phyloP scores from a whole-genome alignment of 2,888 invertebrate genomes.

The Conomelus anceps region DNA sequence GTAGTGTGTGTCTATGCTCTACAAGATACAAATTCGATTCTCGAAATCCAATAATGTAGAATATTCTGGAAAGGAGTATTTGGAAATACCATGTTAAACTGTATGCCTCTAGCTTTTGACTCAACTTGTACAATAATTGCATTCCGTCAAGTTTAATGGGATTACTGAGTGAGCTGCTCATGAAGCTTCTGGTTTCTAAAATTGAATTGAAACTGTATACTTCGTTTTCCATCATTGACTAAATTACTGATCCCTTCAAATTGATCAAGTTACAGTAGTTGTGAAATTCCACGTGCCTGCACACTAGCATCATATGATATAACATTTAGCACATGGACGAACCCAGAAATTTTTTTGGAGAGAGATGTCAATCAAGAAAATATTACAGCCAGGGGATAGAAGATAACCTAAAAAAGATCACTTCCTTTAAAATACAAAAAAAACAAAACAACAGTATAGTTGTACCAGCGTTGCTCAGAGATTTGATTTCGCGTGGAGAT shows the following conservation, averaged over 20 bases:
- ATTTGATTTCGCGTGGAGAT: no score
- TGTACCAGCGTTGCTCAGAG: no score
- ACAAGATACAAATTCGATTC: no score
- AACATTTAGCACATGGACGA: not conserved
- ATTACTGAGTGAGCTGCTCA: not conserved
- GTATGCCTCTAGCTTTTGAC: not conserved
- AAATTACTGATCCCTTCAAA: not conserved
- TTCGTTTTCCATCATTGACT: not conserved
- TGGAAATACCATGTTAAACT: not conserved
- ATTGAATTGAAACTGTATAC: not conserved
- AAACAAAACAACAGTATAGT: no score
- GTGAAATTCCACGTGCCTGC: not conserved
- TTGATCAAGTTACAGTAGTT: not conserved
- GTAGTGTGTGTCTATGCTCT: no score
- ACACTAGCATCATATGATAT: not conserved
- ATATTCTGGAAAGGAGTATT: not conserved
- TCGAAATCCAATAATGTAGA: not conserved
- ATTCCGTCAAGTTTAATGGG: not conserved
- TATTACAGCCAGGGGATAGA: no score
- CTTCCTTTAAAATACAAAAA: no score
- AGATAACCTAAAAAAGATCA: no score
- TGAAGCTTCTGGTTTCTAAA: not conserved
- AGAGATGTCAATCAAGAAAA: no score
- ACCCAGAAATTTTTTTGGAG: no score
- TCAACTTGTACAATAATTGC: not conserved